Base-by-base conservation (phyloP, 2,797 vertebrate species). In the Falco berigora region DNA sequence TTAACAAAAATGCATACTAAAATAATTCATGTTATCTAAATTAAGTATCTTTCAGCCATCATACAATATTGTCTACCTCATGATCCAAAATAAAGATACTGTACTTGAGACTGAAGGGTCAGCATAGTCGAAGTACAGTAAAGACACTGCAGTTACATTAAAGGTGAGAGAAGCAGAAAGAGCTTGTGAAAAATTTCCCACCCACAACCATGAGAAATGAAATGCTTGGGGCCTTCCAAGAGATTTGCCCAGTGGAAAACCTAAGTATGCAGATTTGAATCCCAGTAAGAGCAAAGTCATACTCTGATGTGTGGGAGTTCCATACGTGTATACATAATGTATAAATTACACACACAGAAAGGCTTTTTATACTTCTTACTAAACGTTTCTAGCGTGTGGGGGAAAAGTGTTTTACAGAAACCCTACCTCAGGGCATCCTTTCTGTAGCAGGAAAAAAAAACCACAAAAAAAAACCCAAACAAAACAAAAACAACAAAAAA, bases 11-110 rank as follows among this genome's bases (percentile, higher is more conserved):
- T 30, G 24, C 81, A 88, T 21, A 42, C 46, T 86, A 74, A 86
- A 88, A 94, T 94, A 86, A 96, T 81, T 87, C 64, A 86, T 25
- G 40, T 56, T 87, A 94, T 92, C 66, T 80, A 95, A 97, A 97
- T 95, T 78, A 97, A 97, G 69, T 85, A 94, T 86, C 77, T 87
- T 90, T 86, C 78, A 92, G 86, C 63, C 62, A 90, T 69, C 90
- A 75, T n/a, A 74, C 62, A 92, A 66, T 59, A 92, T 20, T 58
- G 47, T 84, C 62, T 95, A 66, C 5, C 46, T 67, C 12, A 11
- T 40, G 72, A 73, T 53, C 85, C 68, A 75, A 94, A 94, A 62
- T 55, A 93, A 78, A 88, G 90, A 92, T 62, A 40, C 17, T 22
- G 28, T 89, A 81, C 46, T 66, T 50, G n/a, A 81, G 47, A 93